Base-by-base conservation (phyloP, 2,113 vertebrate species). In the Elephantulus edwardii region DNA sequence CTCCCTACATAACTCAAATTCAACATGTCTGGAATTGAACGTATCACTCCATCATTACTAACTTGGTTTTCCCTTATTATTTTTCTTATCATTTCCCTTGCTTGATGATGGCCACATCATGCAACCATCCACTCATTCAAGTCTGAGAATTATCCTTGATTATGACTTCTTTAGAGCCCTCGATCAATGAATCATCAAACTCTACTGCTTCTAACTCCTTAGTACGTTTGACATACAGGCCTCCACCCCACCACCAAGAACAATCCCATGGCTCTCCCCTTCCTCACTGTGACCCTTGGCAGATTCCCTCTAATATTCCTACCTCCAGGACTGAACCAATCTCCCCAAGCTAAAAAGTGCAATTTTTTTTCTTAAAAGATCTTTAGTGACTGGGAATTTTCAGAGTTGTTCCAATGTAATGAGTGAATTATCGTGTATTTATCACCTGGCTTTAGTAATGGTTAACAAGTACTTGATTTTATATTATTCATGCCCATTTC, bases 321-420 rank as follows among this genome's bases (percentile, higher is more conserved):
- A 52, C 42, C 6, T 62, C n/a, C 6, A 33, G 13, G 30, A 44
- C 26, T 79, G 2, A 7, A n/a, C 9, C 28, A 2, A n/a, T n/a
- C n/a, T n/a, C n/a, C n/a, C n/a, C n/a, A n/a, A n/a, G 19, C 13
- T 33, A 83, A 52, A 5, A 33, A 35, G 26, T 22, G 13, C 71
- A 79, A 0, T 79, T 89, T 88, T 89, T 88, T 46, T 40, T 46
- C 50, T 83, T 35, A n/a, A 68, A 90, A 90, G 42, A 17, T 10
- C 52, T 82, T 79, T 5, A 44, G 26, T 56, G 28, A 20, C 22
- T 66, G 74, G 74, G 33, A 68, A 35, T 81, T 46, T 84, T 81
- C 75, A 60, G 11, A 81, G 42, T 83, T 70, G 58, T 22, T 4
- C 7, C 50, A 66, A 94, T 78, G n/a, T 60, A 44, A 78, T 13